Conservation (phyloP, 2,113 vertebrate species). For the Potamarius usumacintae region DNA sequence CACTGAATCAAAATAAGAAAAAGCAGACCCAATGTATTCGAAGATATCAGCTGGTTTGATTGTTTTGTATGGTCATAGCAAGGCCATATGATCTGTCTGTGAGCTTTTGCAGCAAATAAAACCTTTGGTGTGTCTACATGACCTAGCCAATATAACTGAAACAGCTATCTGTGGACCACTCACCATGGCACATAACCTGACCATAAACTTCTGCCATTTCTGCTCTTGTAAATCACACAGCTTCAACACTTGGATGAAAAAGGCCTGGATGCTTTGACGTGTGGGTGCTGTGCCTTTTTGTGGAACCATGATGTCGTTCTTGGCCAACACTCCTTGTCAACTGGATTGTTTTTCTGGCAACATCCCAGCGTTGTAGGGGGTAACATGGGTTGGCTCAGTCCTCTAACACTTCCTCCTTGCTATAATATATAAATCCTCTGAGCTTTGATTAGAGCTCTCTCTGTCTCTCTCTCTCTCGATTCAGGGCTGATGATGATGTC, state of each 20-base stretch:
- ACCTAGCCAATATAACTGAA: conserved; percentile 4
- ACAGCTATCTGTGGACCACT: conserved; percentile 12
- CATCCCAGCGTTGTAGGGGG: neutral
- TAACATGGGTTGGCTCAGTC: conserved; percentile 21
- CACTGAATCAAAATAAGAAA: neutral
- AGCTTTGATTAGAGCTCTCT: conserved; percentile 31
- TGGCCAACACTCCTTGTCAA: conserved; percentile 40
- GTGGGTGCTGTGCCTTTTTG: conserved; percentile 53
- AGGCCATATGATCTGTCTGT: neutral
- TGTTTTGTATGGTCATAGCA: neutral
- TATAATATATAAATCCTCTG: conserved; percentile 17
- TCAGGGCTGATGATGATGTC: conserved; percentile 50
- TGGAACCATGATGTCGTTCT: conserved; percentile 54
- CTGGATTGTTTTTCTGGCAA: conserved; percentile 46
- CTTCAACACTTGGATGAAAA: conserved; percentile 36
- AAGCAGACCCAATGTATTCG: neutral
- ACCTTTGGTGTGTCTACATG: neutral
- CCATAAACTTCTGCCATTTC: conserved; percentile 36
- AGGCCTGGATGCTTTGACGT: conserved; percentile 46
- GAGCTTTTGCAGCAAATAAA: neutral
- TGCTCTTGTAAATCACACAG: conserved; percentile 45
- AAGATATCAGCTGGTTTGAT: neutral
- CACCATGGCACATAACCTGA: conserved; percentile 8
- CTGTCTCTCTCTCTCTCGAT: conserved; percentile 7
- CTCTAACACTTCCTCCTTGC: neutral